These are phyloP conservation scores for Neodontobutis hainanensis DNA, from an alignment of 2,113 vertebrate genomes.

Conservation along the genomic window DNA sequence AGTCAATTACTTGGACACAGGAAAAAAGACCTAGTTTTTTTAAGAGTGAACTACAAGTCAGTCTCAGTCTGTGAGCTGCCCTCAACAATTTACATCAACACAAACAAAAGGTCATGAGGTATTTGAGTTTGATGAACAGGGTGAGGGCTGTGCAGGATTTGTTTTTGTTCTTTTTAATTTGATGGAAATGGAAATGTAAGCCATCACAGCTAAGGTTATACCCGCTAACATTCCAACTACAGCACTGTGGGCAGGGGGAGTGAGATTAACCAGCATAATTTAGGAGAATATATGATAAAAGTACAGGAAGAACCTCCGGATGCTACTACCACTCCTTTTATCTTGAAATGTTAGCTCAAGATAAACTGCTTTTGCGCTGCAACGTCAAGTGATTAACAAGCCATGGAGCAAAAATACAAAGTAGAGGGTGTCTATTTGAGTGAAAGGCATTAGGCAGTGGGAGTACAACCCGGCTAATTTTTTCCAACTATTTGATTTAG, in stretches of 20 bases:
- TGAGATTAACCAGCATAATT: slow-evolving; percentile 5
- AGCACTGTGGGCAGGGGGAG: slow-evolving; percentile 7
- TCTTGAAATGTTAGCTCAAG: slow-evolving; percentile 18
- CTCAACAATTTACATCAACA: slow-evolving; percentile 32
- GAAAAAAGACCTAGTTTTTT: background rate
- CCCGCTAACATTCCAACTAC: slow-evolving; percentile 27
- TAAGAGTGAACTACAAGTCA: slow-evolving; percentile 4
- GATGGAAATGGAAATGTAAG: slow-evolving; percentile 19
- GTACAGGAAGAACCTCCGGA: too few relatives aligned
- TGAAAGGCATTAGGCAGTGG: background rate
- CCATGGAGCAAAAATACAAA: background rate
- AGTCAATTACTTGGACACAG: slow-evolving; percentile 40
- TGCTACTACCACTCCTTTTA: too few relatives aligned
- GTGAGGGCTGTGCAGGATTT: slow-evolving; percentile 7
- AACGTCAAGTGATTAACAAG: slow-evolving; percentile 19
- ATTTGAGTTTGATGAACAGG: slow-evolving; percentile 55
- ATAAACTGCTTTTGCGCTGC: slow-evolving; percentile 19
- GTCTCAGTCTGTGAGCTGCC: slow-evolving; percentile 13
- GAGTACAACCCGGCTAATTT: background rate
- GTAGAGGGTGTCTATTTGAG: background rate
- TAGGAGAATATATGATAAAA: background rate
- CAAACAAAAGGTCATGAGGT: slow-evolving; percentile 60
- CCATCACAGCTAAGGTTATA: slow-evolving; percentile 32
- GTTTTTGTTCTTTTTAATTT: slow-evolving; percentile 18
- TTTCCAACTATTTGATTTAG: too few relatives aligned